Conservation (phyloP, 2,888 invertebrate genomes). For the Acanthococcus lagerstroemiae region DNA sequence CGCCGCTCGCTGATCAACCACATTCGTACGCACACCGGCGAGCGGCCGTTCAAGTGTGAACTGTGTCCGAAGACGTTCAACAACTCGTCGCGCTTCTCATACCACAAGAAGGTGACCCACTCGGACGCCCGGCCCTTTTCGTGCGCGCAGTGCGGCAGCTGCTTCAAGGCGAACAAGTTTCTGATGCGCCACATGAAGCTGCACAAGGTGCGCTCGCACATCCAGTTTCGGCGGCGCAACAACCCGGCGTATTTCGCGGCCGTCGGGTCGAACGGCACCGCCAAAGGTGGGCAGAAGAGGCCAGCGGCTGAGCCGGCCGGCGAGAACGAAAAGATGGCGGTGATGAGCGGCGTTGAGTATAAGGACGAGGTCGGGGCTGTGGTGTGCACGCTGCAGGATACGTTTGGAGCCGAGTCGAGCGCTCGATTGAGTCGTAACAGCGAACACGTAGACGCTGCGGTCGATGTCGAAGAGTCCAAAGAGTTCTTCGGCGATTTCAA, state of each 20-base stretch:
- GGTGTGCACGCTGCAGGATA: too few relatives aligned
- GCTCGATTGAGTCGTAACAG: neutral
- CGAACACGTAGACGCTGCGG: neutral
- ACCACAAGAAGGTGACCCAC: conserved; percentile 33
- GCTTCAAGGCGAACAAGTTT: conserved; percentile 33
- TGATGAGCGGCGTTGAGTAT: neutral
- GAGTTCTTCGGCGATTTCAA: neutral
- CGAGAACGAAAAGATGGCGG: neutral
- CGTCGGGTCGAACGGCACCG: neutral
- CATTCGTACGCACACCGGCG: conserved; percentile 34
- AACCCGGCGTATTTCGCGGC: conserved; percentile 13
- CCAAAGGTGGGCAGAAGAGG: neutral
- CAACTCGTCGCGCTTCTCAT: conserved; percentile 30
- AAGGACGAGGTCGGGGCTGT: neutral
- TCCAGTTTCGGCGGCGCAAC: conserved; percentile 18
- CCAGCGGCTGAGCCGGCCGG: neutral
- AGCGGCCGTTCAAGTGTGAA: conserved; percentile 32
- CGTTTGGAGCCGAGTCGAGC: too few relatives aligned
- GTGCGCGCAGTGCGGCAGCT: conserved; percentile 44
- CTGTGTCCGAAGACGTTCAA: conserved; percentile 32
- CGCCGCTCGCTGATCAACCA: conserved; percentile 34
- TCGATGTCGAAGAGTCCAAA: neutral
- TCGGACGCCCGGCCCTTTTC: conserved; percentile 39
- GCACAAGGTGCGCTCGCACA: conserved; percentile 20
- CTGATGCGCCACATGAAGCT: conserved; percentile 32